Percentiles rank a stretch among this genome's conserved stretches.
These are phyloP conservation scores for Meta bourneti DNA, from an alignment of 2,888 invertebrate species.

Conservation along the genomic window DNA sequence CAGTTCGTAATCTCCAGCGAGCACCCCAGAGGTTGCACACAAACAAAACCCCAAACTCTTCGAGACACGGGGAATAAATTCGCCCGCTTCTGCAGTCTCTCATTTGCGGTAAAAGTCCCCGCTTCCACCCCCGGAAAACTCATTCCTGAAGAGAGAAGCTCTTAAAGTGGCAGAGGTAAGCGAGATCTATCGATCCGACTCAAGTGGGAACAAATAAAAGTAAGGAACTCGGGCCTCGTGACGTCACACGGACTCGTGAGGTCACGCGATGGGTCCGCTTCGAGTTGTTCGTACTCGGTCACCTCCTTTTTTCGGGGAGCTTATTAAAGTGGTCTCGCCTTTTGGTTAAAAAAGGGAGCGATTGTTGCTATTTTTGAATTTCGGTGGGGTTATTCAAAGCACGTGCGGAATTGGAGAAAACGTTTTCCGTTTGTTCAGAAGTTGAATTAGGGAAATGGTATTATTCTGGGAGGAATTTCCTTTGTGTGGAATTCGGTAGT, in stretches of 20 bases:
- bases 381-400: neutral
- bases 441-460: neutral
- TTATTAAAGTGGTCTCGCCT: neutral
- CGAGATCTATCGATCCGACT: conserved; percentile 33
- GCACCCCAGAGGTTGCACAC: neutral
- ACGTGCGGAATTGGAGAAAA: neutral
- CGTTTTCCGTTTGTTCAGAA: neutral
- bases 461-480: neutral
- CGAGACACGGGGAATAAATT: neutral
- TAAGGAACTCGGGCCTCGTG: conserved; percentile 32
- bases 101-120: conserved; percentile 30
- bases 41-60: neutral
- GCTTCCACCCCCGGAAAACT: neutral
- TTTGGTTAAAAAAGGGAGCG: neutral
- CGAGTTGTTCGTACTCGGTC: neutral
- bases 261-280: neutral
- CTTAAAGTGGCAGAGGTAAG: conserved; percentile 37
- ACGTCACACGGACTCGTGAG: conserved; percentile 21
- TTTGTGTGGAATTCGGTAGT: neutral
- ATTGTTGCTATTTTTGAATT: neutral
- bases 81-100: neutral
- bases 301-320: neutral
- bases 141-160: conserved; percentile 19
- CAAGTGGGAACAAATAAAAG: conserved; percentile 4
- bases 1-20: neutral